Conservation (phyloP, 2,113 vertebrate species). For the Colinus virginianus region DNA sequence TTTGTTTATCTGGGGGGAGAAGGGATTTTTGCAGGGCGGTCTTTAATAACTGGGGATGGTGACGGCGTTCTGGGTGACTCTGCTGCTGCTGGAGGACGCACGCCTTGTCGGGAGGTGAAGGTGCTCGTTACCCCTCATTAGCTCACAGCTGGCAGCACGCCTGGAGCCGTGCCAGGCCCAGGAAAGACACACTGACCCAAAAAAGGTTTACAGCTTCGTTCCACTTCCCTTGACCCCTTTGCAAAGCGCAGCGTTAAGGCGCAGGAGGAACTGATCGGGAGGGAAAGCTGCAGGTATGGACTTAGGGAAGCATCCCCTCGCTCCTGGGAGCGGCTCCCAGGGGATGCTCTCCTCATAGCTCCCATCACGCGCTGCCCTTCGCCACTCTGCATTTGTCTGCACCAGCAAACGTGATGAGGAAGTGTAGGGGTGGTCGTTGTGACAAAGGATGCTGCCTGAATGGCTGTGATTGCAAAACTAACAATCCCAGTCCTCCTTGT, state of each 20-base stretch:
- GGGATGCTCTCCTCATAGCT: fast-evolving
- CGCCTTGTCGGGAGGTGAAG: background rate
- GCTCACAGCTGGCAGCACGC: background rate
- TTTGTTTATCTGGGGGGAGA: background rate
- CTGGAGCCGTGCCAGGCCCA: background rate
- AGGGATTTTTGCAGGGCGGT: background rate
- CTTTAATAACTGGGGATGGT: background rate
- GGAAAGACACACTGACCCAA: background rate
- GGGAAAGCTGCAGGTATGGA: background rate
- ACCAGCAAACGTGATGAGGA: fast-evolving
- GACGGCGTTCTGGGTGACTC: background rate
- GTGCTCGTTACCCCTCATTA: background rate
- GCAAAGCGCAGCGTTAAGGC: background rate
- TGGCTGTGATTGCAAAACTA: background rate
- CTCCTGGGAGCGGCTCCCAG: background rate
- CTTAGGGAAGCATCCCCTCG: fast-evolving
- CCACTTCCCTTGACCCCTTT: background rate
- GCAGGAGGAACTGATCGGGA: background rate
- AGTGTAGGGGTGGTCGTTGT: fast-evolving
- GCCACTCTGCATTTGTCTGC: fast-evolving
- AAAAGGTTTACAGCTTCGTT: background rate
- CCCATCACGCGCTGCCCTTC: background rate
- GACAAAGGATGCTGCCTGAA: background rate
- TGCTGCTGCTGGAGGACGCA: fast-evolving
- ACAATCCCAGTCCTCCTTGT: background rate